Evolutionary conservation across 1,140 invertebrate genomes (phyloP), one percentile per base, ranked within the genome.

Genomic region (Conus betulinus): DNA sequence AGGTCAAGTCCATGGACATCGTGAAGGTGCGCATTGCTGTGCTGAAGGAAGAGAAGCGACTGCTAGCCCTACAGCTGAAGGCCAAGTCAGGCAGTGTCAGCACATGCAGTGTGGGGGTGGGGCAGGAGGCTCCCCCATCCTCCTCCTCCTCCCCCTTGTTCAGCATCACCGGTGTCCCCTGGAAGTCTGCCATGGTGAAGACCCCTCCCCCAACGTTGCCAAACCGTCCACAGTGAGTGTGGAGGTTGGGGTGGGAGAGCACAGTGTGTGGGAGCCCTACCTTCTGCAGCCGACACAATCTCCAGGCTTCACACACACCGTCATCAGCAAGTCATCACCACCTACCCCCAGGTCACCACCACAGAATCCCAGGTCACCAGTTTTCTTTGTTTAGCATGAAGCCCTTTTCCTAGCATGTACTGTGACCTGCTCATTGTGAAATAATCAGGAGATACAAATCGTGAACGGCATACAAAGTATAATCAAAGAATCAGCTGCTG

Each of bases 11-110:
- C 83, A 84, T 55, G 8, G n/a, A 20, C 39, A 52, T 55, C 23
- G 7, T 71, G 67, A 11, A 71, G 67, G 90, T 90, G 11, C 84
- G 94, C 95, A 95, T 98, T 17, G 96, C 96, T 67, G 96, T 97
- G 55, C 93, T 98, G 84, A 97, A 97, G 92, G 96, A 97, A 90
- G 97, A 98, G 94, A 98, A 98, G 90, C 95, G 97, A 25, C 96
- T 96, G 53, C 93, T 98, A 87, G 92, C 96, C 84, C 94, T 96
- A 55, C 96, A 97, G 93, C 94, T 97, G 67, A 94, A 95, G 92
- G 93, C 94, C 39, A 92, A 91, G 83, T 20, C 67, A 92, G 85
- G 13, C 84, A 11, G 79, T 39, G 71, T 71, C 52, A 4, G 92
- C 78, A 94, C 92, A n/a, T 20, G 92, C 78, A 94, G 92, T 25